Conservation (phyloP, 2,888 invertebrate genomes). For the Coenonympha glycerion region DNA sequence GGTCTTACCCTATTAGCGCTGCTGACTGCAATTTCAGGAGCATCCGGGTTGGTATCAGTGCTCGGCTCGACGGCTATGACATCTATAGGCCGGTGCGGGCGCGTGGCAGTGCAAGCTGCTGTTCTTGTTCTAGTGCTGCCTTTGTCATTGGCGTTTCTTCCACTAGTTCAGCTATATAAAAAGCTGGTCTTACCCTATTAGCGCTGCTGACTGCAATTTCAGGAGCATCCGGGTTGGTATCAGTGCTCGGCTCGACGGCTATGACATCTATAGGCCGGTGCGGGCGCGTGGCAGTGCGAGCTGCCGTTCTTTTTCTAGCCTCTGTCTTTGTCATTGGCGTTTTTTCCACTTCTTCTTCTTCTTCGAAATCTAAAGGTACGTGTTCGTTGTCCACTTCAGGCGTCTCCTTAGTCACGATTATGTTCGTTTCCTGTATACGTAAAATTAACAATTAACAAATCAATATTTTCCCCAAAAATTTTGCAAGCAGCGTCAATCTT, state of each 20-base stretch:
- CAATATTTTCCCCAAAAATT: neutral
- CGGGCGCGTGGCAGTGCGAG: constrained; percentile 49
- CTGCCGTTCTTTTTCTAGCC: constrained; percentile 36
- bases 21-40: constrained; percentile 74
- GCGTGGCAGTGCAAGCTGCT: constrained; percentile 49
- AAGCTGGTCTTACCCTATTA: constrained; percentile 70
- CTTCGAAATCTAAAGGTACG: constrained; percentile 33
- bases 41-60: constrained; percentile 57
- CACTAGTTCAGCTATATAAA: neutral
- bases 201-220: constrained; percentile 78
- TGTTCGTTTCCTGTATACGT: constrained; percentile 46
- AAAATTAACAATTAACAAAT: neutral
- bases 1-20: too few species aligned
- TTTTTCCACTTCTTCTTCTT: constrained; percentile 10
- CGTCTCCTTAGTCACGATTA: constrained; percentile 48
- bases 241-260: constrained; percentile 71
- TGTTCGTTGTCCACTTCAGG: constrained; percentile 59
- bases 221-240: constrained; percentile 64
- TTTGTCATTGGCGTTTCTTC: constrained; percentile 8
- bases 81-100: constrained; percentile 67
- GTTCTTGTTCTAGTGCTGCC: constrained; percentile 33
- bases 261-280: constrained; percentile 75
- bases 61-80: constrained; percentile 77
- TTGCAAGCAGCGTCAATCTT: too few species aligned
- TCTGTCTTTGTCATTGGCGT: constrained; percentile 13